Evolutionary conservation across 2,888 invertebrate species (phyloP), one percentile per base, ranked within the genome.

Genomic region (Sphinx pinastri): DNA sequence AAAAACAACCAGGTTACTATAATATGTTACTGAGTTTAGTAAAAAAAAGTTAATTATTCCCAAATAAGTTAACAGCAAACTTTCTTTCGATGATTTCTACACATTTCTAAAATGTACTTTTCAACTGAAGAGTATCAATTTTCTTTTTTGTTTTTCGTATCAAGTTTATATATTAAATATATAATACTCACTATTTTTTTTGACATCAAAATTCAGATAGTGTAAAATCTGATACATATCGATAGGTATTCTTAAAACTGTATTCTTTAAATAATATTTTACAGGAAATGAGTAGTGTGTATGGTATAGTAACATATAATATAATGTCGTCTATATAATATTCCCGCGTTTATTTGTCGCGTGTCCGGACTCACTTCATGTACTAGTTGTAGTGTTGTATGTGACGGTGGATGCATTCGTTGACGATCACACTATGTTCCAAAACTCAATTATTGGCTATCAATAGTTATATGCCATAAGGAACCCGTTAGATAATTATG

Each of bases 261-360:
- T 25, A 57, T 25, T 25, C 1, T 25, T 25, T 25, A 1, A 57
- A n/a, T 8, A 13, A 19, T 19, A 6, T 68, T 60, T 76, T 78
- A 79, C 81, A 83, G 85, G 77, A 77, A 81, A 81, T 83, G 84
- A 83, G 84, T 84, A 76, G 71, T 70, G 6, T 71, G 16, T 60
- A 60, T 69, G 38, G 52, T 69, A 70, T 77, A 74, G 12, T 60
- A 60, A 60, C 52, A 31, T 69, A 71, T 77, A 74, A 74, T 74
- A 75, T 76, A 76, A 70, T 78, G 79, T 79, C 47, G 16, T 49
- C 67, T 74, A 75, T 73, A 75, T 76, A 77, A 59, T 78, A 70
- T 78, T 79, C 71, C 71, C 75, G 74, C 81, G 81, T 79, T 57
- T 72, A 72, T 70, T 70, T 45, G 66, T 67, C 13, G 74, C 49